phyloP scores from a whole-genome alignment of 2,797 vertebrate species.

The Galaxias olidus region DNA sequence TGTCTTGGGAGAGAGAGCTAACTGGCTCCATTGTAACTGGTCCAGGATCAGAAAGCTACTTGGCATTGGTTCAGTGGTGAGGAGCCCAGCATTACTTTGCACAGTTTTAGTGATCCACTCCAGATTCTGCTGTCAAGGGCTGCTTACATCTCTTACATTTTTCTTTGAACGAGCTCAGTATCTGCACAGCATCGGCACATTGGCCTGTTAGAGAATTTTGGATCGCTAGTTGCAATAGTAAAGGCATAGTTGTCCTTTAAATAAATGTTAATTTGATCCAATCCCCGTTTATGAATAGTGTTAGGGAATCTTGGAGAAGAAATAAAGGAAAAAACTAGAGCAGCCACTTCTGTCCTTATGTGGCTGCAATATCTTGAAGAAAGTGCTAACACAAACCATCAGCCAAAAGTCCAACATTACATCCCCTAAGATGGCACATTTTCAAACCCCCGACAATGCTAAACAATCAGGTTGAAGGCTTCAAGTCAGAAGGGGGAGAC shows the following conservation, averaged over 20 bases:
- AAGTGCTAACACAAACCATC: too few species aligned
- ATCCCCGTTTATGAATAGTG: too few species aligned
- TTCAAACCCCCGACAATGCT: too few species aligned
- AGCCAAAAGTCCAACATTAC: too few species aligned
- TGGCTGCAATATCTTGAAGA: too few species aligned
- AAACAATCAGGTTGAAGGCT: background rate
- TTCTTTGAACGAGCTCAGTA: background rate
- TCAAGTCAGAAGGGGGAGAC: background rate
- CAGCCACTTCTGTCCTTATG: too few species aligned
- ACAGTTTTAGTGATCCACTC: background rate
- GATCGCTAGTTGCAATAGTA: background rate
- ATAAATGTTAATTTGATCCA: too few species aligned
- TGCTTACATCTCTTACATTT: background rate
- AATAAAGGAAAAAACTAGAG: too few species aligned
- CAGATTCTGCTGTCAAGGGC: constrained; percentile 15
- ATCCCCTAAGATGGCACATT: too few species aligned
- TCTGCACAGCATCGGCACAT: background rate
- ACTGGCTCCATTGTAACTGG: constrained; percentile 4
- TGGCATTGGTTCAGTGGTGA: background rate
- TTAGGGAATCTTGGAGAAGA: too few species aligned
- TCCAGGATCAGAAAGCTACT: background rate
- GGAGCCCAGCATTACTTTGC: background rate
- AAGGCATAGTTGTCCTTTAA: too few species aligned
- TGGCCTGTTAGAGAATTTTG: background rate
- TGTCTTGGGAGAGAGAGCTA: constrained; percentile 10